Conservation (phyloP, 2,888 invertebrate species). For the Rhingia campestris region DNA sequence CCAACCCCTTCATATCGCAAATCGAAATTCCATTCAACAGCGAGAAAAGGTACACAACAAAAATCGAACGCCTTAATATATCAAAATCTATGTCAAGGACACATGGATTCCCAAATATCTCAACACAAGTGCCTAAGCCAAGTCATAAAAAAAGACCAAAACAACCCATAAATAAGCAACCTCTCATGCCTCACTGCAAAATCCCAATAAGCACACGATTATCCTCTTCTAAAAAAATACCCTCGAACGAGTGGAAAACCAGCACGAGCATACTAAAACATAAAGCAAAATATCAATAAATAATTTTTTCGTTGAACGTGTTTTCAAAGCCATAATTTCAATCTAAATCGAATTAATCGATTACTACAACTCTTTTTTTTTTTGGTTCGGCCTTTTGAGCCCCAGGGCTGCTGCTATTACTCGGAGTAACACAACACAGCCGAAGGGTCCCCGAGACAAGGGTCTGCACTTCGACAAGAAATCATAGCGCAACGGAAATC, state of each 20-base stretch:
- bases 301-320: conserved; percentile 76
- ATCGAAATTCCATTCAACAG: background rate
- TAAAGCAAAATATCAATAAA: conserved; percentile 71
- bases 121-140: conserved; percentile 44
- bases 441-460: conserved; percentile 62
- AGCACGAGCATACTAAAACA: conserved; percentile 49
- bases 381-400: conserved; percentile 76
- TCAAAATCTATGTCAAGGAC: conserved; percentile 68
- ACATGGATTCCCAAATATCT: conserved; percentile 35
- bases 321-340: conserved; percentile 81
- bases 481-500: conserved; percentile 73
- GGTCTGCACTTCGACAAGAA: conserved; percentile 71
- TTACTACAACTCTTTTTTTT: conserved; percentile 78
- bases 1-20: background rate
- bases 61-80: conserved; percentile 21
- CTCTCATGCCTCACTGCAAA: conserved; percentile 33
- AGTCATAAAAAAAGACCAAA: conserved; percentile 61
- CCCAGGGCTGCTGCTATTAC: conserved; percentile 3
- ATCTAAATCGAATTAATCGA: conserved; percentile 83
- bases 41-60: background rate
- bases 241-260: conserved; percentile 38
- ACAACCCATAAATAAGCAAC: conserved; percentile 63
- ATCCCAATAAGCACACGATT: conserved; percentile 66
- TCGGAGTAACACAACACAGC: background rate
- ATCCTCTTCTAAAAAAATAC: conserved; percentile 41